Evolutionary conservation across 2,797 vertebrate species (phyloP), one percentile per base, ranked within the genome.

Genomic region (Cyprinella venusta): DNA sequence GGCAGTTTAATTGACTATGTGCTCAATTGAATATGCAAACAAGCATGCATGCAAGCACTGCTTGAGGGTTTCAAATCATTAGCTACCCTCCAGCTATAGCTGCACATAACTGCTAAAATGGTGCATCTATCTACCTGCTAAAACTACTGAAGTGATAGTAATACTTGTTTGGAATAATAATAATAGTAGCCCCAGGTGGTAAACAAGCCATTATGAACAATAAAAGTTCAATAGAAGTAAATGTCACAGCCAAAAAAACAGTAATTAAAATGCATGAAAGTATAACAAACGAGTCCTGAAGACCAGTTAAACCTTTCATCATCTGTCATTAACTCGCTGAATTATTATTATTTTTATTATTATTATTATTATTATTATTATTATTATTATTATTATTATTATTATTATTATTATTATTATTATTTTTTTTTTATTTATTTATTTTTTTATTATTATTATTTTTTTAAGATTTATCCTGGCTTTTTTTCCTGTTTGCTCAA

Each of bases 401-500:
- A n/a, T 40, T 40, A 8, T 9, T 40, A n/a, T 3, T 40, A 13
- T 45, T 45, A 30, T 30, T 30, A 30, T 30, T 30, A 30, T 30
- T 45, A 16, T n/a, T n/a, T n/a, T 6, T 18, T 16, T 0, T 10
- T 42, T 42, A 10, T 10, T 42, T 42, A 10, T 40, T 40, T 40
- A 8, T 9, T 40, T 3, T 40, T 45, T 45, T 45, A 30, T 30
- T 30, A 30, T 30, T 30, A 30, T 30, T 45, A 16, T n/a, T n/a
- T 40, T 6, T 18, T 16, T 0, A 50, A 45, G 56, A 30, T 61
- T 85, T 36, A 64, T 9, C 9, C 19, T 64, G 56, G 70, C n/a
- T 26, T 82, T 89, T 85, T 64, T 86, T 50, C 70, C 74, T 87
- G 86, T 93, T 92, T 92, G 89, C 76, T 89, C 85, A 85, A 76